Percentiles rank a stretch among this genome's conserved stretches.
Evolutionary conservation across 2,888 invertebrate species (phyloP).

Genomic region (Junonia oenone): DNA sequence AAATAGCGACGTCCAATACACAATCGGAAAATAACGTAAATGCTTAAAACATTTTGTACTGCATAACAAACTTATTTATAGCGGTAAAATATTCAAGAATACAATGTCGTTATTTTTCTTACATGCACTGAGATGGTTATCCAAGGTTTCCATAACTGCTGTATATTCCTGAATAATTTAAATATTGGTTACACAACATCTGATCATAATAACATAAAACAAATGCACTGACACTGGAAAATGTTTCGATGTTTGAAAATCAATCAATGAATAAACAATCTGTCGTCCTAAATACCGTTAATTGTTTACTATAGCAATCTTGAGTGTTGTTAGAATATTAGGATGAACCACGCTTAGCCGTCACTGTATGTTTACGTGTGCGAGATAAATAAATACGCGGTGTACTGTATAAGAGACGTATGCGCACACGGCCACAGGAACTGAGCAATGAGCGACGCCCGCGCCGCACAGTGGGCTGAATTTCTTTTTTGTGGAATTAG

Average conservation of each 20-base stretch:
- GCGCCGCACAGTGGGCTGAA: too few relatives aligned
- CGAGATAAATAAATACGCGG: slow-evolving; percentile 44
- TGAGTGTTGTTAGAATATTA: slow-evolving; percentile 37
- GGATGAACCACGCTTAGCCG: slow-evolving; percentile 32
- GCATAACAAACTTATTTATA: not conserved
- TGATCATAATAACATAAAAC: slow-evolving; percentile 15
- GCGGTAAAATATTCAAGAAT: not conserved
- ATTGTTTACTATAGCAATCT: slow-evolving; percentile 48
- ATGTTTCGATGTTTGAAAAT: slow-evolving; percentile 8
- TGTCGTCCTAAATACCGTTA: slow-evolving; percentile 41
- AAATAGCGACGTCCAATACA: not conserved
- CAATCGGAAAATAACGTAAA: not conserved
- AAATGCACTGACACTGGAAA: slow-evolving; percentile 14
- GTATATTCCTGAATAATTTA: slow-evolving; percentile 2
- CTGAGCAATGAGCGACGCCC: slow-evolving; percentile 46
- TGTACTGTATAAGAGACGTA: slow-evolving; percentile 46
- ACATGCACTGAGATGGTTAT: slow-evolving; percentile 21
- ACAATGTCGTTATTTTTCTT: slow-evolving; percentile 14
- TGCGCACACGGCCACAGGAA: slow-evolving; percentile 49
- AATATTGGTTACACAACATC: slow-evolving; percentile 11
- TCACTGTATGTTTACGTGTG: slow-evolving; percentile 49
- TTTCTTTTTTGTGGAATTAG: too few relatives aligned
- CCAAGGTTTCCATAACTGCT: slow-evolving; percentile 24
- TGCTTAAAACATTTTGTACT: not conserved
- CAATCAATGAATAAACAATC: slow-evolving; percentile 38